Evolutionary conservation across 1,140 invertebrate genomes (phyloP).

Genomic region (Drosophila pectinifera): DNA sequence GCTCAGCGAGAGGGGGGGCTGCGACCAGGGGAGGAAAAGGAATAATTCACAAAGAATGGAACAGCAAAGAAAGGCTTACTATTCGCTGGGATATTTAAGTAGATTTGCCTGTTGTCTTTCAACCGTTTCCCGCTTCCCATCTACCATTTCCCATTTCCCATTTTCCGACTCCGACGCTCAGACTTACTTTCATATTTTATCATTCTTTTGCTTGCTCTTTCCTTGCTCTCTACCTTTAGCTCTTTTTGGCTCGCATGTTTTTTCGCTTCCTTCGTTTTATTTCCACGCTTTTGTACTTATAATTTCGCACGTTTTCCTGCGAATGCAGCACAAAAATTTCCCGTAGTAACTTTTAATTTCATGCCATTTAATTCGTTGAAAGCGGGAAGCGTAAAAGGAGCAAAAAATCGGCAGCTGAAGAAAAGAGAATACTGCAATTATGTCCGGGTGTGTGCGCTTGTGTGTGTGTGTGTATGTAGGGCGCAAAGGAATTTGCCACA

Average conservation of each 20-base stretch:
- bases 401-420: slow-evolving; percentile 75
- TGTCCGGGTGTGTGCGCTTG: slow-evolving; percentile 22
- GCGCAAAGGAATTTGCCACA: slow-evolving; percentile 72
- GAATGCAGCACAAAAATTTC: slow-evolving; percentile 82
- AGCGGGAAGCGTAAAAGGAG: slow-evolving; percentile 58
- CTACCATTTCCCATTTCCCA: slow-evolving; percentile 8
- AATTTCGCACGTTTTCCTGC: slow-evolving; percentile 83
- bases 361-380: slow-evolving; percentile 83
- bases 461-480: slow-evolving; percentile 27
- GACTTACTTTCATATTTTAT: slow-evolving; percentile 74
- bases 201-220: slow-evolving; percentile 40
- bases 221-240: slow-evolving; percentile 44
- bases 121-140: slow-evolving; percentile 28
- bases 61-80: slow-evolving; percentile 70
- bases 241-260: slow-evolving; percentile 45
- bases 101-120: slow-evolving; percentile 75
- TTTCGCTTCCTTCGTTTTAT: slow-evolving; percentile 39
- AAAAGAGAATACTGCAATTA: slow-evolving; percentile 59
- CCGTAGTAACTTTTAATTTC: slow-evolving; percentile 82
- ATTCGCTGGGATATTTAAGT: slow-evolving; percentile 76
- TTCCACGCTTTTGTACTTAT: slow-evolving; percentile 73
- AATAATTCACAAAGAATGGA: slow-evolving; percentile 48
- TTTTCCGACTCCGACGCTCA: slow-evolving; percentile 3
- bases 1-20: slow-evolving; percentile 1
- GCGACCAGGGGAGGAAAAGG: slow-evolving; percentile 12